These are phyloP conservation scores for Diplolepis rosae DNA, from an alignment of 2,888 invertebrate species.

Conservation along the genomic window DNA sequence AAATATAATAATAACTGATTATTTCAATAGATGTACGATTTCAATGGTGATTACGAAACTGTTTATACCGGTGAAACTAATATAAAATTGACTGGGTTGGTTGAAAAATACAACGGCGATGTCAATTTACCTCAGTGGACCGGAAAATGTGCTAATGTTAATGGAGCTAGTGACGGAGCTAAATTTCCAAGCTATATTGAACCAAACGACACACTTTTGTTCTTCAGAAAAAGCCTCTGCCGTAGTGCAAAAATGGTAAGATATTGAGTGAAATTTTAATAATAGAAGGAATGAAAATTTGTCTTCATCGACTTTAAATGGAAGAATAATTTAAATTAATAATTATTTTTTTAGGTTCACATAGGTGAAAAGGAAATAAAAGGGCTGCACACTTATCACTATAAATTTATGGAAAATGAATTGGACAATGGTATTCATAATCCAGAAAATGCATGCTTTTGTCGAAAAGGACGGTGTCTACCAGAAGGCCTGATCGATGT, in stretches of 20 bases:
- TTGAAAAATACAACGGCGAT: conserved; percentile 85
- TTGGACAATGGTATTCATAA: conserved; percentile 85
- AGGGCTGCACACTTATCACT: conserved; percentile 82
- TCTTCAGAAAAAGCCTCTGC: conserved; percentile 91
- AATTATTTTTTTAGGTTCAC: conserved; percentile 74
- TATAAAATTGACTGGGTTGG: conserved; percentile 79
- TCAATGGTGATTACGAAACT: conserved; percentile 85
- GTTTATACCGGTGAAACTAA: conserved; percentile 83
- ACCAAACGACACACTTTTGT: conserved; percentile 81
- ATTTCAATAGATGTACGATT: conserved; percentile 86
- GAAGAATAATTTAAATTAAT: conserved; percentile 2
- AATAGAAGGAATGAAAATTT: too few species aligned
- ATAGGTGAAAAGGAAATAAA: conserved; percentile 78
- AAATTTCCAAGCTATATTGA: conserved; percentile 85
- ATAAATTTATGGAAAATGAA: conserved; percentile 84
- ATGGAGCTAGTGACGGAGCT: conserved; percentile 87
- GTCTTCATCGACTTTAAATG: too few species aligned
- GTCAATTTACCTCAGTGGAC: conserved; percentile 87
- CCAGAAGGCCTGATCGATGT: conserved; percentile 87
- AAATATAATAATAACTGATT: conserved; percentile 42
- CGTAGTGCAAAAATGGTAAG: conserved; percentile 86
- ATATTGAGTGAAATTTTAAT: conserved; percentile 38
- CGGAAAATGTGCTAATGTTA: conserved; percentile 84
- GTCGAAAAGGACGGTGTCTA: conserved; percentile 83
- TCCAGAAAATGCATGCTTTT: conserved; percentile 88